Evolutionary conservation across 2,113 vertebrate genomes (phyloP).

Genomic region (Miniopterus natalensis): DNA sequence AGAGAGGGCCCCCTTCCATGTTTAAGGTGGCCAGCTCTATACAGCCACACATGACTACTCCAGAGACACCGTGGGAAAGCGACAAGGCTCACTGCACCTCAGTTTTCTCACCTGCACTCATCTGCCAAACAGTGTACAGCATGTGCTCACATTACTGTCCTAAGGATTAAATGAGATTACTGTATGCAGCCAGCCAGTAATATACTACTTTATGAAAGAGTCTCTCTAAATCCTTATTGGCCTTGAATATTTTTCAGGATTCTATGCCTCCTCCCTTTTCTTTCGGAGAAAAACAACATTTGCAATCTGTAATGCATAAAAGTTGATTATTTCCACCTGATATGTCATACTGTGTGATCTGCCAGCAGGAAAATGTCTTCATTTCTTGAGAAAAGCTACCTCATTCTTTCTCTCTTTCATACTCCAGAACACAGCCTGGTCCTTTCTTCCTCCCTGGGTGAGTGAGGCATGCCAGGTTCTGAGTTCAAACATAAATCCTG

Average conservation of each 20-base stretch:
- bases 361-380: not conserved
- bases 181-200: not conserved
- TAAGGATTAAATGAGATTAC: not conserved
- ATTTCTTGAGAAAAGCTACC: not conserved
- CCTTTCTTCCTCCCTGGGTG: not conserved
- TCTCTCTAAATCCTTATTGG: not conserved
- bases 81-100: too few species aligned
- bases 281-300: conserved; percentile 33
- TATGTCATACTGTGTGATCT: not conserved
- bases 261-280: not conserved
- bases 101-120: not conserved
- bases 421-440: not conserved
- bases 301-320: not conserved
- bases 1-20: not conserved
- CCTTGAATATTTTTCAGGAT: not conserved
- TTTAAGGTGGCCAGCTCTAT: not conserved
- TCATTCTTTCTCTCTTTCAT: not conserved
- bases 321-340: not conserved
- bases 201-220: not conserved
- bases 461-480: not conserved
- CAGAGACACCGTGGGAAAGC: not conserved
- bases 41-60: not conserved
- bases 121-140: not conserved
- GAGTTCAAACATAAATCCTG: not conserved
- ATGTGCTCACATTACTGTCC: not conserved